Evolutionary conservation across 2,113 vertebrate species (phyloP).

Genomic region (Megaptera novaeangliae): DNA sequence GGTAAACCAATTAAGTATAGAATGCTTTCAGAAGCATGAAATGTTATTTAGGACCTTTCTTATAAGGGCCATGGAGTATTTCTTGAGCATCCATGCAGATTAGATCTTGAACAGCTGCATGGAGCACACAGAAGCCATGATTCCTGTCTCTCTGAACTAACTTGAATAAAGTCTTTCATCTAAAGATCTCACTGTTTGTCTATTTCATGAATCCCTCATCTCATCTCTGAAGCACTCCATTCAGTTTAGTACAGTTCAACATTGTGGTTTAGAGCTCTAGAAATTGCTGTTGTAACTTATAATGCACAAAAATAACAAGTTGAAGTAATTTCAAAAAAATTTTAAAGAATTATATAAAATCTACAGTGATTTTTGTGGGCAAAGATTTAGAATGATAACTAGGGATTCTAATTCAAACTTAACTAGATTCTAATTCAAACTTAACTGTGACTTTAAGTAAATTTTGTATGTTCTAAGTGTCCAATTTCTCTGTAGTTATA

Average conservation of each 20-base stretch:
- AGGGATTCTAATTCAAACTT: neutral
- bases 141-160: constrained; percentile 60
- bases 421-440: constrained; percentile 18
- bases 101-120: constrained; percentile 62
- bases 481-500: neutral
- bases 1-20: neutral
- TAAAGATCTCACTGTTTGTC: constrained; percentile 59
- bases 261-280: constrained; percentile 55
- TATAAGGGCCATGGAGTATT: constrained; percentile 5
- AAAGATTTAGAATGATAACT: constrained; percentile 21
- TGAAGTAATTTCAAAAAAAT: constrained; percentile 27
- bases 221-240: constrained; percentile 68
- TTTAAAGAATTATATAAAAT: constrained; percentile 31
- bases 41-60: constrained; percentile 37
- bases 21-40: constrained; percentile 8
- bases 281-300: constrained; percentile 51
- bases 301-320: constrained; percentile 46
- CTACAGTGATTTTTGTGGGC: neutral
- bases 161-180: constrained; percentile 75
- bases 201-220: constrained; percentile 64
- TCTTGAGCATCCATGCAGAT: constrained; percentile 53
- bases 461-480: neutral
- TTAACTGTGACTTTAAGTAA: constrained; percentile 29
- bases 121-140: constrained; percentile 47
- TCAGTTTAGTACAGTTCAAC: constrained; percentile 68